A percentile compares a stretch with the other conserved stretches of the same genome.
These are phyloP conservation scores for Ichneumoninae sp. DNA, from an alignment of 2,888 invertebrate genomes.

Conservation along the genomic window DNA sequence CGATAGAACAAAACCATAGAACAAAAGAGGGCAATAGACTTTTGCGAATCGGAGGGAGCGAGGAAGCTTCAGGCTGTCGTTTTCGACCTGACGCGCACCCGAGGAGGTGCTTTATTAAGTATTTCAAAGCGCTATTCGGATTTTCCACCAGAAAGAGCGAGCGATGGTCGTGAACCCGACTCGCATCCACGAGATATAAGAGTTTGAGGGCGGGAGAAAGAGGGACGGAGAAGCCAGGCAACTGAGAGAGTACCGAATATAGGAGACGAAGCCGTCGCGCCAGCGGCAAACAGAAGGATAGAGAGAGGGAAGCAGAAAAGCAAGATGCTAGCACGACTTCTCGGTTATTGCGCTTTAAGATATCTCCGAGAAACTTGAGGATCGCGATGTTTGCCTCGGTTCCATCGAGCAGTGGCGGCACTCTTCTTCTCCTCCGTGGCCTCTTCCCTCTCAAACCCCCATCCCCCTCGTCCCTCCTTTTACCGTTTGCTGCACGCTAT, in stretches of 20 bases:
- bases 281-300: slow-evolving; percentile 26
- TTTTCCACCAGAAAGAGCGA: slow-evolving; percentile 61
- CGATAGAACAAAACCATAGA: neutral
- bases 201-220: slow-evolving; percentile 28
- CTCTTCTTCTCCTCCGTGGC: slow-evolving; percentile 39
- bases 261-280: slow-evolving; percentile 28
- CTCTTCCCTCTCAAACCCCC: slow-evolving; percentile 18
- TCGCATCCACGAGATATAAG: slow-evolving; percentile 19
- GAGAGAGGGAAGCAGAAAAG: slow-evolving; percentile 7
- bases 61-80: slow-evolving; percentile 48
- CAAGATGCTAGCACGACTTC: slow-evolving; percentile 67
- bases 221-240: slow-evolving; percentile 1
- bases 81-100: slow-evolving; percentile 62
- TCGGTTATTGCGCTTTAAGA: slow-evolving; percentile 77
- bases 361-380: slow-evolving; percentile 67
- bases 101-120: slow-evolving; percentile 71
- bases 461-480: slow-evolving; percentile 35
- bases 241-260: slow-evolving; percentile 21
- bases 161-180: slow-evolving; percentile 57
- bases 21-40: slow-evolving; percentile 44
- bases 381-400: slow-evolving; percentile 67
- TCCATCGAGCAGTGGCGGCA: slow-evolving; percentile 45
- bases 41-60: neutral
- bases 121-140: slow-evolving; percentile 68
- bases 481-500: slow-evolving; percentile 72